phyloP scores from a whole-genome alignment of 2,888 invertebrate genomes.

The Leptopilina syphax region DNA sequence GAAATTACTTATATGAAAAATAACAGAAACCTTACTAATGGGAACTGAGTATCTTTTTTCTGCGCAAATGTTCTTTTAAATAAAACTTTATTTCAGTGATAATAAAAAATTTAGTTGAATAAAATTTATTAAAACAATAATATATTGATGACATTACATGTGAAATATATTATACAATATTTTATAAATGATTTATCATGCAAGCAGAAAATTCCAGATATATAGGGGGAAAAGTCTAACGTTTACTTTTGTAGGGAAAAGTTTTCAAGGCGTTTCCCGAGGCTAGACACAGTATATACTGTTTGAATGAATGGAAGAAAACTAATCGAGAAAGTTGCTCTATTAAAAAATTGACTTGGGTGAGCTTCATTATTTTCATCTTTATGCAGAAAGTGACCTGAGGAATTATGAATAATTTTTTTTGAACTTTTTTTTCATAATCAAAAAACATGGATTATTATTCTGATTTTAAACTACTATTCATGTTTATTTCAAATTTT shows the following conservation, averaged over 20 bases:
- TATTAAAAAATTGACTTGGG: slow-evolving; percentile 11
- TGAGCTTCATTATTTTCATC: slow-evolving; percentile 1
- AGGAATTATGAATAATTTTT: neutral
- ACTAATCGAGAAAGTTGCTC: slow-evolving; percentile 15
- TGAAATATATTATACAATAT: neutral
- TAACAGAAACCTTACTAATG: no score
- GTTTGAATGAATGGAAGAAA: slow-evolving; percentile 20
- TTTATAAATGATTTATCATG: neutral
- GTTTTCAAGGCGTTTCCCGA: slow-evolving; percentile 11
- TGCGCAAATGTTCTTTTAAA: no score
- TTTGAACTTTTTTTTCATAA: no score
- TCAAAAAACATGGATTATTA: no score
- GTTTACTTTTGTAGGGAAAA: slow-evolving; percentile 20
- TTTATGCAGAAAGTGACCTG: slow-evolving; percentile 8
- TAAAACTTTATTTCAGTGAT: no score
- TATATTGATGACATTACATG: neutral
- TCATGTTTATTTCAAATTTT: neutral
- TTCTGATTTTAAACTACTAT: no score
- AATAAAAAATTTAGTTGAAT: no score
- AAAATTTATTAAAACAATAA: no score
- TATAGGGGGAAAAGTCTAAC: neutral
- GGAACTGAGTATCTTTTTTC: no score
- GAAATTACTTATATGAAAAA: no score
- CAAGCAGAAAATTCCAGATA: neutral
- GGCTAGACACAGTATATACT: slow-evolving; percentile 5